Conservation (phyloP, 2,888 invertebrate species). For the Volucella bombylans region DNA sequence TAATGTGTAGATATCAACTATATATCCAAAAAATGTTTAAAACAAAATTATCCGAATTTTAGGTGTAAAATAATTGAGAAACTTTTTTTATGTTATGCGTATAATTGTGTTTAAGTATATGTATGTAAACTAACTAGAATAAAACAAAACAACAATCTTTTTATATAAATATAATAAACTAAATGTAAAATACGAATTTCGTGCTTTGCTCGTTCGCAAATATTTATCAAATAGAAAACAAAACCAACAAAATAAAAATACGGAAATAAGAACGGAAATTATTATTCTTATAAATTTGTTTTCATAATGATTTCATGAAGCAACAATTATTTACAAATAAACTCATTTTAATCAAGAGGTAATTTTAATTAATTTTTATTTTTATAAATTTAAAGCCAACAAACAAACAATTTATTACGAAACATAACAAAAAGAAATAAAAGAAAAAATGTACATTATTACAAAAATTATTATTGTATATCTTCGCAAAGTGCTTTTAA, state of each 20-base stretch:
- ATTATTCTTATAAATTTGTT: neutral
- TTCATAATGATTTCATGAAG: neutral
- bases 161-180: slow-evolving; percentile 36
- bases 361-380: too few relatives aligned
- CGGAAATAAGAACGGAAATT: too few relatives aligned
- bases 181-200: slow-evolving; percentile 54
- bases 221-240: slow-evolving; percentile 38
- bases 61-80: slow-evolving; percentile 34
- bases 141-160: slow-evolving; percentile 42
- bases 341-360: too few relatives aligned
- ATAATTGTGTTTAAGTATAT: slow-evolving; percentile 19
- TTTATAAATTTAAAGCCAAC: too few relatives aligned
- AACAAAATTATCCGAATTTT: slow-evolving; percentile 20
- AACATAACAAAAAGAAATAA: neutral
- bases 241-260: neutral
- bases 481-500: slow-evolving; percentile 72
- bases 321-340: too few relatives aligned
- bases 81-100: slow-evolving; percentile 35
- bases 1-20: slow-evolving; percentile 32
- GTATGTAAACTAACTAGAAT: slow-evolving; percentile 14
- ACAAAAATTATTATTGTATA: slow-evolving; percentile 56
- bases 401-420: too few relatives aligned
- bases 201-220: slow-evolving; percentile 67
- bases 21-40: slow-evolving; percentile 8
- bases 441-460: slow-evolving; percentile 1